A percentile compares a stretch with the other conserved stretches of the same genome.
Conservation (phyloP, 2,888 invertebrate genomes). For the Pseudococcus jackbeardsleyi region DNA sequence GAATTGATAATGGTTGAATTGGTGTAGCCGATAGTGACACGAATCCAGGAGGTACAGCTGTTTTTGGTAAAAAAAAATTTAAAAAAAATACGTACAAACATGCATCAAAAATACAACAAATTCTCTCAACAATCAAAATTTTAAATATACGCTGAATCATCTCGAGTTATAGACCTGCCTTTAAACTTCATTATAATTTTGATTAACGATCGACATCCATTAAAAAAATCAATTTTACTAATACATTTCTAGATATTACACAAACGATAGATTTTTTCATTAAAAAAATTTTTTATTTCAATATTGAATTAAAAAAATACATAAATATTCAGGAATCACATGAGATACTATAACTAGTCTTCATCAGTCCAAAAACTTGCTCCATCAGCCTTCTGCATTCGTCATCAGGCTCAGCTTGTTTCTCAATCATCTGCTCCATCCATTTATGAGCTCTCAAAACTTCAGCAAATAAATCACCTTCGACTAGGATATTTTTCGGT, state of each 20-base stretch:
- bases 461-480: conserved; percentile 75
- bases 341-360: conserved; percentile 68
- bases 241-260: background rate
- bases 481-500: conserved; percentile 74
- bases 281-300: too few relatives aligned
- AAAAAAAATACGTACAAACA: background rate
- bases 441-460: conserved; percentile 79
- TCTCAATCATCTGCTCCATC: conserved; percentile 75
- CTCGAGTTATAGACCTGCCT: background rate
- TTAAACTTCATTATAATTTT: background rate
- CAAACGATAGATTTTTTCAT: too few relatives aligned
- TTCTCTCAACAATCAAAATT: background rate
- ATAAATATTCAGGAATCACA: background rate
- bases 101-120: background rate
- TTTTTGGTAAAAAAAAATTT: background rate
- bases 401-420: conserved; percentile 74
- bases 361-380: conserved; percentile 75
- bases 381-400: conserved; percentile 77
- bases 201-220: background rate
- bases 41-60: conserved; percentile 43
- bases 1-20: conserved; percentile 66
- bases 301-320: background rate
- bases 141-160: background rate
- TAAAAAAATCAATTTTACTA: background rate
- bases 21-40: conserved; percentile 63